Percentiles rank a stretch among this genome's conserved stretches.
Evolutionary conservation across 2,797 vertebrate genomes (phyloP).

Genomic region (Poeciliopsis gracilis): DNA sequence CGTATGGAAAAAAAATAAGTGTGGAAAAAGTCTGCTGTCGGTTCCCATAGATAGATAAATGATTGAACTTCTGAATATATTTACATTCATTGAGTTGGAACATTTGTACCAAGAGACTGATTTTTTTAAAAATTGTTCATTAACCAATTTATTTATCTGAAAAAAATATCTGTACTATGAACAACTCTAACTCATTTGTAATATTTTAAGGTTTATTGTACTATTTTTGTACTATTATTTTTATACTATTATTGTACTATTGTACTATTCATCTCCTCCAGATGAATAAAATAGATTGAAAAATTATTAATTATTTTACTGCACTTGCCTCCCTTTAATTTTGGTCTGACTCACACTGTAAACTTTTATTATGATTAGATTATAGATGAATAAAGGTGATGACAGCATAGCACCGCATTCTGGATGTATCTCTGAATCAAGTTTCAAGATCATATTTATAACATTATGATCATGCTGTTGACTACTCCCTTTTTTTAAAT

Average conservation of each 20-base stretch:
- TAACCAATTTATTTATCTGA: neutral
- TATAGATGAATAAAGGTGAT: neutral
- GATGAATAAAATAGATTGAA: neutral
- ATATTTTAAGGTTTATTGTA: neutral
- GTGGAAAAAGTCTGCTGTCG: too few relatives aligned
- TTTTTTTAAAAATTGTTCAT: neutral
- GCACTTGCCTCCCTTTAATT: neutral
- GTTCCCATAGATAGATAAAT: too few relatives aligned
- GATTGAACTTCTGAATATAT: too few relatives aligned
- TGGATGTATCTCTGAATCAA: neutral
- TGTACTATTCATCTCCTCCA: neutral
- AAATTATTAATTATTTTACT: neutral
- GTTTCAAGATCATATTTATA: neutral
- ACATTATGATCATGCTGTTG: neutral
- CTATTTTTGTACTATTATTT: neutral
- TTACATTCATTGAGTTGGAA: neutral
- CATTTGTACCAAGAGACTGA: neutral
- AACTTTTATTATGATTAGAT: constrained; percentile 9
- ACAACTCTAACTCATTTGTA: neutral
- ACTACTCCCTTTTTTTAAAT: neutral
- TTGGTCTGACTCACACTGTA: neutral
- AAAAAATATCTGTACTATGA: neutral
- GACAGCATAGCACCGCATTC: neutral
- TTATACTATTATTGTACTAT: too few relatives aligned
- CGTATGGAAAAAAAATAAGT: too few relatives aligned